Evolutionary conservation across 2,113 vertebrate genomes (phyloP).

Genomic region (Serinus canaria): DNA sequence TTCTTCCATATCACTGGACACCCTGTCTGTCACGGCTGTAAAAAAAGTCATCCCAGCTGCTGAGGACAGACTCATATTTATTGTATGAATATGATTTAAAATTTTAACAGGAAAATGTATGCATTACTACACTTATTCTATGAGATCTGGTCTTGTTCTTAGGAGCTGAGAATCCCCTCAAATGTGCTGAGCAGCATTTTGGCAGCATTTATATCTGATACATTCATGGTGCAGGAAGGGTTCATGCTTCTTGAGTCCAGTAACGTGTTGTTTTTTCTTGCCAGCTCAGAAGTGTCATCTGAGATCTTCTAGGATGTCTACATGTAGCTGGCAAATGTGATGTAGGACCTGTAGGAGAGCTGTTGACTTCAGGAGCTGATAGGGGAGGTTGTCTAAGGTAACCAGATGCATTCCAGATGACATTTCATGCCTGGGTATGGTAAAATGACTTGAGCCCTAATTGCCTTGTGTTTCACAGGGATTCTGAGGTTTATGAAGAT

Average conservation of each 20-base stretch:
- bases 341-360: background rate
- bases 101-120: background rate
- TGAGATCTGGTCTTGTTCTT: background rate
- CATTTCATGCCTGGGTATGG: background rate
- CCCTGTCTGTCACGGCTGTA: background rate
- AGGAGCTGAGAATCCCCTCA: background rate
- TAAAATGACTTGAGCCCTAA: background rate
- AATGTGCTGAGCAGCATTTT: background rate
- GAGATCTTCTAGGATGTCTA: background rate
- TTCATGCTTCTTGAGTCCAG: background rate
- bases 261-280: background rate
- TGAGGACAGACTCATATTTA: background rate
- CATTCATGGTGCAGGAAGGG: background rate
- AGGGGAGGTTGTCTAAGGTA: background rate
- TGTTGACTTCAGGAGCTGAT: background rate
- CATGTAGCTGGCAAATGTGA: background rate
- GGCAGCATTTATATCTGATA: rapidly evolving
- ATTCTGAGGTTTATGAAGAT: background rate
- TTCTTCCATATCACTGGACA: background rate
- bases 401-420: background rate
- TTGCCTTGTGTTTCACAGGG: background rate
- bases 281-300: background rate
- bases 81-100: background rate
- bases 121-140: background rate
- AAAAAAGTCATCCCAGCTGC: background rate